phyloP scores from a whole-genome alignment of 2,888 invertebrate species.

The Volucella bombylans region DNA sequence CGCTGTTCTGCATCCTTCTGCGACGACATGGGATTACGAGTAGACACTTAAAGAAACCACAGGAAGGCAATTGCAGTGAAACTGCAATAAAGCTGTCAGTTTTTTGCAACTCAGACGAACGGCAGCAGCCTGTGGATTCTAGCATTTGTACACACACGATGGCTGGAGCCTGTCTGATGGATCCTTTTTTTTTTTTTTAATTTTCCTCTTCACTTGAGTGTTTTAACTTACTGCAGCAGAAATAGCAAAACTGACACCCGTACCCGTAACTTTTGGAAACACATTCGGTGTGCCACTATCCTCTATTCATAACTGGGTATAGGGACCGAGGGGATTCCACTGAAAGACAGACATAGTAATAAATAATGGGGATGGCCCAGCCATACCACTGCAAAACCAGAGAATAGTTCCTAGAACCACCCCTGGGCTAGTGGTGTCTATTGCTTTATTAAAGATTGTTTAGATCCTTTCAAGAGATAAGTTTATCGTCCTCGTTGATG shows the following conservation, averaged over 20 bases:
- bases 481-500: slow-evolving; percentile 44
- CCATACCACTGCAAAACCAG: neutral
- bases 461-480: slow-evolving; percentile 60
- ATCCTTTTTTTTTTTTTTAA: slow-evolving; percentile 22
- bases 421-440: slow-evolving; percentile 29
- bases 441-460: slow-evolving; percentile 69
- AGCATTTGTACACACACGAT: slow-evolving; percentile 28
- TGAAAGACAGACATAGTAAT: slow-evolving; percentile 50
- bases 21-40: slow-evolving; percentile 39
- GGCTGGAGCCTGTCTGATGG: neutral
- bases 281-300: slow-evolving; percentile 13
- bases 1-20: neutral
- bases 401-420: neutral
- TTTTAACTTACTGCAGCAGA: slow-evolving; percentile 47
- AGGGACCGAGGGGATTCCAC: slow-evolving; percentile 31
- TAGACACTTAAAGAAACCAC: slow-evolving; percentile 53
- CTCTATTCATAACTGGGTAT: neutral
- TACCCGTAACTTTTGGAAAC: slow-evolving; percentile 2
- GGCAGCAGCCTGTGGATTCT: slow-evolving; percentile 48
- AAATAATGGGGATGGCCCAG: slow-evolving; percentile 37
- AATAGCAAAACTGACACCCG: neutral
- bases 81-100: slow-evolving; percentile 38
- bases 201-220: slow-evolving; percentile 13
- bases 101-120: neutral
- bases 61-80: slow-evolving; percentile 45